Evolutionary conservation across 2,888 invertebrate genomes (phyloP), one percentile per base, ranked within the genome.

Genomic region (Neelides folsomi): DNA sequence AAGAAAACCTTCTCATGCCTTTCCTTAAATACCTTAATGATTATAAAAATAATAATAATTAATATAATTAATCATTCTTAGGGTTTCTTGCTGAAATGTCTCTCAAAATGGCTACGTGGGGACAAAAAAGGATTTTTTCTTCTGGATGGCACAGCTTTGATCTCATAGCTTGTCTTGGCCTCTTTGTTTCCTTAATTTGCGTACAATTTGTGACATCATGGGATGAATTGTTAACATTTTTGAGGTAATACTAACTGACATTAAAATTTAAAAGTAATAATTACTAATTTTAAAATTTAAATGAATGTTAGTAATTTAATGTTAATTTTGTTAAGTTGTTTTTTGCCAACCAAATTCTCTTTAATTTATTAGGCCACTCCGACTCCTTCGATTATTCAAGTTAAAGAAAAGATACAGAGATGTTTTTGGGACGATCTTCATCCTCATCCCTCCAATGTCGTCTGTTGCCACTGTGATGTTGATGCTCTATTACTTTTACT

Each of bases 111-210:
- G 72, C 84, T 66, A 84, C 83, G 1, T 71, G 81, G 37, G 88
- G 88, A 2, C 75, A 82, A 60, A 67, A 71, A 3, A 77, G 78
- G 55, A 88, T 88, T 68, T 76, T 86, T 54, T 78, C 79, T 57
- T 83, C 83, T 40, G 86, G 86, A 1, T 89, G 89, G 89, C 88
- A 89, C 69, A 76, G 83, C 63, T 88, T 82, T 69, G 87, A 86
- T 68, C 69, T 84, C 45, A 74, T 77, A 49, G 81, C 82, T 4
- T 82, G 84, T 0, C 66, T 83, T 12, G 59, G 67, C 2, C 68
- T 71, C 42, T 57, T 71, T 10, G 61, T 59, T 20, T 54, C 60
- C 6, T 48, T 60, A 16, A 34, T 64, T 12, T n/a, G 58, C 1
- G 64, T 57, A 2, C 53, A 55, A 49, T 56, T 64, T 42, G 43